Conservation (phyloP, 2,113 vertebrate genomes). For the Ophthalmolycus amberensis region DNA sequence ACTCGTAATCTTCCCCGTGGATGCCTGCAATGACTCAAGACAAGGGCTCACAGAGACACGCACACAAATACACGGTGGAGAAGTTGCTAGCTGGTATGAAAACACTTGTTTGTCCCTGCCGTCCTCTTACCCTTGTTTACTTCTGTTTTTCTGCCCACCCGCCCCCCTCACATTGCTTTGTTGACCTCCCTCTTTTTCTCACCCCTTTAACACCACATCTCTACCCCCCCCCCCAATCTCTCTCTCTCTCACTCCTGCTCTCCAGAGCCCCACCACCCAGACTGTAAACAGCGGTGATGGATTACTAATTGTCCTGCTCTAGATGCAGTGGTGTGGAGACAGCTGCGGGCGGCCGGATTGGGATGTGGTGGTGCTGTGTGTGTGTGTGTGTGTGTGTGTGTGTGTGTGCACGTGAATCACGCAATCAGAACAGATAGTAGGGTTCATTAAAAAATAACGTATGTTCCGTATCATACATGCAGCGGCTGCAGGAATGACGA, state of each 20-base stretch:
- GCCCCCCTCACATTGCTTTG: slow-evolving; percentile 11
- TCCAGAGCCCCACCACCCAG: slow-evolving; percentile 54
- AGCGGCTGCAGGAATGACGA: slow-evolving; percentile 5
- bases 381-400: slow-evolving; percentile 5
- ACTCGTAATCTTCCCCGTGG: slow-evolving; percentile 40
- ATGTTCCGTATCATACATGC: slow-evolving; percentile 3
- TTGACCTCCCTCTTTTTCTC: slow-evolving; percentile 5
- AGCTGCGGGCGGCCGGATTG: slow-evolving; percentile 59
- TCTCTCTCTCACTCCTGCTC: slow-evolving; percentile 20
- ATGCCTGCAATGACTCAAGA: slow-evolving; percentile 40
- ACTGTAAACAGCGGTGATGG: slow-evolving; percentile 74
- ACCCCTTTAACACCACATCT: slow-evolving; percentile 18
- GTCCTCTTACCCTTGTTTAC: slow-evolving; percentile 60
- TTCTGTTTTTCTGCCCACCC: slow-evolving; percentile 18
- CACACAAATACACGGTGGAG: slow-evolving; percentile 9
- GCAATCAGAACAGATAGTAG: slow-evolving; percentile 28
- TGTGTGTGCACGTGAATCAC: slow-evolving; percentile 4
- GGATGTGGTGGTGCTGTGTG: slow-evolving; percentile 10
- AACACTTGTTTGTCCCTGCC: slow-evolving; percentile 44
- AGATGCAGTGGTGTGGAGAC: slow-evolving; percentile 60
- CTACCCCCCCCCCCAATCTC: background rate
- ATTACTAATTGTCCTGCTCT: slow-evolving; percentile 74
- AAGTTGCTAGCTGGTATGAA: slow-evolving; percentile 26
- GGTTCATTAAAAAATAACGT: slow-evolving; percentile 1
- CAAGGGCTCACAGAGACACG: slow-evolving; percentile 17